Base-by-base conservation (phyloP, 1,140 invertebrate species). In the Drosophila malerkotliana region DNA sequence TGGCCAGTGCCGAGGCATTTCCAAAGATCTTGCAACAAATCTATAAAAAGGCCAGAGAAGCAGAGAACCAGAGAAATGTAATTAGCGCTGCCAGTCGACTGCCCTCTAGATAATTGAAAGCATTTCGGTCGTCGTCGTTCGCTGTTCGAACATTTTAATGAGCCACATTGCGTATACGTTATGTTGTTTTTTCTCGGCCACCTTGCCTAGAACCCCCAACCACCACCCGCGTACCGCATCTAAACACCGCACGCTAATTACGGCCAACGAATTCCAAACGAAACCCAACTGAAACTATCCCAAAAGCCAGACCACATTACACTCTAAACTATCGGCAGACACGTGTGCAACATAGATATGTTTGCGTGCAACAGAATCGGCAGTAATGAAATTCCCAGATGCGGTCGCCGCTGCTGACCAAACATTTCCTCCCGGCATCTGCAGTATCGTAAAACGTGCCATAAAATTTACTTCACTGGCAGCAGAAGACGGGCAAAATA, bases 11-110 rank as follows among this genome's bases (percentile, higher is more conserved):
- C 85, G 98, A 98, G 80, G 98, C 97, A 93, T 99, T 99, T 90
- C 97, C 97, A 93, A 99, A 99, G 80, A 98, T 95, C 94, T 99
- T 99, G 90, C 96, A 96, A 94, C 98, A 99, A 81, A 97, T 96
- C 94, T 97, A 83, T 61, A 83, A 83, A 79, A 82, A 82, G 51
- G 59, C 49, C 49, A 60, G 30, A 41, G 28, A 48, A 76, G 9
- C 41, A 18, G 15, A 44, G 41, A 58, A 37, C 9, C 34, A 37
- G 67, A 62, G 52, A 78, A 78, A 76, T 78, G 82, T 87, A 85
- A 85, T 85, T 87, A 85, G 78, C 57, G 54, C 52, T 57, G 72
- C 34, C 57, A 56, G 48, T 67, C 67, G 54, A 26, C 37, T 72
- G 47, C 56, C 60, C 47, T 58, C 51, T 62, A 75, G 62, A 75